Evolutionary conservation across 2,113 vertebrate genomes (phyloP).

Genomic region (Scolopax mira): DNA sequence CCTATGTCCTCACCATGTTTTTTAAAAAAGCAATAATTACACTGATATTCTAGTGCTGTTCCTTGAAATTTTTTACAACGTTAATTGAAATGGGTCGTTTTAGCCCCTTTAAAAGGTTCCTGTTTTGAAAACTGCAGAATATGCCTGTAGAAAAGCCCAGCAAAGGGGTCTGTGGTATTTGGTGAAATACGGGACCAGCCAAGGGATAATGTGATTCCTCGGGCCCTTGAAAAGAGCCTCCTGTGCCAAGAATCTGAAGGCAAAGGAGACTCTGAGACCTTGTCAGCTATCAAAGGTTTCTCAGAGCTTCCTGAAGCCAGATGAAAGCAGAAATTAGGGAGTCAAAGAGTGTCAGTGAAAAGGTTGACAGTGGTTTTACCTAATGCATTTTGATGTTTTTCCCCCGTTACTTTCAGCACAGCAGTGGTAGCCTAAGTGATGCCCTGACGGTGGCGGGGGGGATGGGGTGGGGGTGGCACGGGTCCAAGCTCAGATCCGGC

Average conservation of each 20-base stretch:
- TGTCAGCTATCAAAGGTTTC: slow-evolving; percentile 18
- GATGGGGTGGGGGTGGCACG: background rate
- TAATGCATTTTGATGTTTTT: background rate
- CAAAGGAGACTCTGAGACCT: slow-evolving; percentile 1
- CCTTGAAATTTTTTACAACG: background rate
- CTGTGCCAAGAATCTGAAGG: slow-evolving; percentile 29
- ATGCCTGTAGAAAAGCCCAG: background rate
- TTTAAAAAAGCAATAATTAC: background rate
- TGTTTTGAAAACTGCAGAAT: background rate
- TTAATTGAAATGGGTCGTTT: background rate
- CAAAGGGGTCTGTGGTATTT: background rate
- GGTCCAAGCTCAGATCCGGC: background rate
- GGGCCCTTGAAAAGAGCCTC: background rate
- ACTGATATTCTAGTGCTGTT: background rate
- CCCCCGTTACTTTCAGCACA: background rate
- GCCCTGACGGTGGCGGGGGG: fast-evolving
- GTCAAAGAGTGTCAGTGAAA: background rate
- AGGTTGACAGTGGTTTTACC: slow-evolving; percentile 41
- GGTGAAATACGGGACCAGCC: slow-evolving; percentile 7
- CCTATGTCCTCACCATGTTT: background rate
- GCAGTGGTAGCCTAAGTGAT: background rate
- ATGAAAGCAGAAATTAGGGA: slow-evolving; percentile 33
- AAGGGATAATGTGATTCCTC: slow-evolving; percentile 18
- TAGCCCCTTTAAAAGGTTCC: background rate
- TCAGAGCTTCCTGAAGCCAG: slow-evolving; percentile 19